These are phyloP conservation scores for Trichogramma pretiosum DNA, from an alignment of 1,140 invertebrate genomes.

Conservation along the genomic window DNA sequence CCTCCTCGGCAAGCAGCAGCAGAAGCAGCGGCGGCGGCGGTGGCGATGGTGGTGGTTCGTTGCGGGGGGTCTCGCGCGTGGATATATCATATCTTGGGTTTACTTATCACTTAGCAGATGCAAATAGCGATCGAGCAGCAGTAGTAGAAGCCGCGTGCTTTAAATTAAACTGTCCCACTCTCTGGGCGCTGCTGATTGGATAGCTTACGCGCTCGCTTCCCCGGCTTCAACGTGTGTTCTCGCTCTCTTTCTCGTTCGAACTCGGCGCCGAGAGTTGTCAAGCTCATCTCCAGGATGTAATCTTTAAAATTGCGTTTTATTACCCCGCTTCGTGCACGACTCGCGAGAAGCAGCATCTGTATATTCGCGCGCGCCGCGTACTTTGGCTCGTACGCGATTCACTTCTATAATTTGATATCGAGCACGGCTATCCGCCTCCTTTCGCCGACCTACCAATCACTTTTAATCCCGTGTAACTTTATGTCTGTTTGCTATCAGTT, in stretches of 20 bases:
- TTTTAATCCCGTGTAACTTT: constrained; percentile 13
- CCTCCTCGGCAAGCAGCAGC: constrained; percentile 7
- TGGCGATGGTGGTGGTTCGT: no score
- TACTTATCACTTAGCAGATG: constrained; percentile 48
- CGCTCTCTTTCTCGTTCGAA: background rate
- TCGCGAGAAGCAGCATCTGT: no score
- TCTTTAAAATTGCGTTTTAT: constrained; percentile 20
- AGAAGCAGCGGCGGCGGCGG: no score
- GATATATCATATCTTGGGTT: constrained; percentile 41
- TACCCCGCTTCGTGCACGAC: constrained; percentile 11
- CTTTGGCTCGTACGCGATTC: background rate
- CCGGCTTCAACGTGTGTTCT: background rate
- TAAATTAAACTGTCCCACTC: constrained; percentile 37
- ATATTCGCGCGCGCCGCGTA: background rate
- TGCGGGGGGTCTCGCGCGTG: no score
- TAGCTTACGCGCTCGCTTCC: constrained; percentile 17
- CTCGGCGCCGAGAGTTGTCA: background rate
- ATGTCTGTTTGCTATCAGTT: background rate
- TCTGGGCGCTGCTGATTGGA: constrained; percentile 33
- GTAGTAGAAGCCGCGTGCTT: constrained; percentile 27
- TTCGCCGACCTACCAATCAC: no score
- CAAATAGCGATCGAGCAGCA: constrained; percentile 31
- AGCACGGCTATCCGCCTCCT: background rate
- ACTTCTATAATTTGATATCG: constrained; percentile 15
- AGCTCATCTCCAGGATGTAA: constrained; percentile 9